Conservation (phyloP, 92 coral and sea anemone genomes). For the Parazoanthus darwini region DNA sequence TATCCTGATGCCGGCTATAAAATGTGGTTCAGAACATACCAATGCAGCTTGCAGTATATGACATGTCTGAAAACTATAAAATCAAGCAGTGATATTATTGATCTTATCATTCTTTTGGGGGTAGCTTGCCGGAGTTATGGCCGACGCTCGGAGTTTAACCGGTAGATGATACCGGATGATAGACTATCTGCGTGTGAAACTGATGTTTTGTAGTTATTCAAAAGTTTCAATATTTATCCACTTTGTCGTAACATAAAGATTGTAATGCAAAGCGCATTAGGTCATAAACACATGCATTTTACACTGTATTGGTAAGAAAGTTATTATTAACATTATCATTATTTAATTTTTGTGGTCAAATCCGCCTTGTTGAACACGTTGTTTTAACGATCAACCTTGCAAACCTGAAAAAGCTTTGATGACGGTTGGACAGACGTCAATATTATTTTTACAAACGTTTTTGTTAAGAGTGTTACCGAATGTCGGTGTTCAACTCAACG, state of each 20-base stretch:
- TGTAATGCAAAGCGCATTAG: too few species aligned
- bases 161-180: background rate
- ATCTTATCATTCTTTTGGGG: background rate
- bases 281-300: too few species aligned
- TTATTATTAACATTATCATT: too few species aligned
- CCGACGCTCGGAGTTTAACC: background rate
- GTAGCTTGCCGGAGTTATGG: background rate
- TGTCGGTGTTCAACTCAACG: too few species aligned
- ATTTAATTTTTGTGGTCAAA: background rate
- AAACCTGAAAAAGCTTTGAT: background rate
- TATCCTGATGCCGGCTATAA: background rate
- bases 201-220: background rate
- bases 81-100: background rate
- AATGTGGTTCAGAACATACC: background rate
- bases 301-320: too few species aligned
- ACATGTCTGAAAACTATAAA: background rate
- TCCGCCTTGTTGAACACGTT: background rate
- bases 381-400: too few species aligned
- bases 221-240: too few species aligned
- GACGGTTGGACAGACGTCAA: background rate
- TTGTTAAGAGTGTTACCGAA: too few species aligned
- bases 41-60: background rate
- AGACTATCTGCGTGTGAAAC: background rate
- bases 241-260: too few species aligned
- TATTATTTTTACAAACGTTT: too few species aligned